phyloP scores from a whole-genome alignment of 2,113 vertebrate genomes.

The Halcyon malimbica region DNA sequence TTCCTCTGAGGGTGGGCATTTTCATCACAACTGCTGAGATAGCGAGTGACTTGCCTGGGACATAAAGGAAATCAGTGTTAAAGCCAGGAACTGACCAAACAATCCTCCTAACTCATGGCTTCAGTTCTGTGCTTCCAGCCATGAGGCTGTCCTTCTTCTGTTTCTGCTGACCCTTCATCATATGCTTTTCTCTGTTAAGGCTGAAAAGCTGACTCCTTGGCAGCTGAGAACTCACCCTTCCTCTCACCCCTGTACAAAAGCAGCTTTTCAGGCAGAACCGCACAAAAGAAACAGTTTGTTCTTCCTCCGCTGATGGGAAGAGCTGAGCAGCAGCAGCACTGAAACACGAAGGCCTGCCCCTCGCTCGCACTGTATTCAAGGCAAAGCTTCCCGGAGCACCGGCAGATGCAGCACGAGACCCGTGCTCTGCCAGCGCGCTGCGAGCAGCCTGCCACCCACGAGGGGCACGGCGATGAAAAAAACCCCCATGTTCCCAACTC shows the following conservation, averaged over 20 bases:
- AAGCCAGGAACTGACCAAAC: not conserved
- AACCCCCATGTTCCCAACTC: fast-evolving
- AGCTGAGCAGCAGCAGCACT: not conserved
- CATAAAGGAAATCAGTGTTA: not conserved
- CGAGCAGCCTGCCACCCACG: fast-evolving
- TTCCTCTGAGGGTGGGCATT: not conserved
- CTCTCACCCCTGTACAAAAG: not conserved
- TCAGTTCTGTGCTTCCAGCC: not conserved
- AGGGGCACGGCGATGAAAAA: fast-evolving
- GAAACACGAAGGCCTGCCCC: not conserved
- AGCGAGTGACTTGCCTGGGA: not conserved
- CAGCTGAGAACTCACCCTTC: not conserved
- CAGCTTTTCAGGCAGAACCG: not conserved
- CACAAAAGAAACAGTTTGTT: not conserved
- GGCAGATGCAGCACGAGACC: fast-evolving
- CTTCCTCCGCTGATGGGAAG: not conserved
- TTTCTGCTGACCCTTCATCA: not conserved
- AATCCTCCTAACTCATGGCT: not conserved
- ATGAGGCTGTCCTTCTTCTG: not conserved
- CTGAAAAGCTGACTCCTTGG: not conserved
- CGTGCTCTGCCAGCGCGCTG: fast-evolving
- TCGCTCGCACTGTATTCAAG: fast-evolving
- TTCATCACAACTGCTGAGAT: not conserved
- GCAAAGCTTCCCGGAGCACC: fast-evolving
- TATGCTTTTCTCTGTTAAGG: not conserved